Percentiles rank a stretch among this genome's conserved stretches.
These are phyloP conservation scores for Acrocyrtus sp. DNA, from an alignment of 2,888 invertebrate species.

Conservation along the genomic window DNA sequence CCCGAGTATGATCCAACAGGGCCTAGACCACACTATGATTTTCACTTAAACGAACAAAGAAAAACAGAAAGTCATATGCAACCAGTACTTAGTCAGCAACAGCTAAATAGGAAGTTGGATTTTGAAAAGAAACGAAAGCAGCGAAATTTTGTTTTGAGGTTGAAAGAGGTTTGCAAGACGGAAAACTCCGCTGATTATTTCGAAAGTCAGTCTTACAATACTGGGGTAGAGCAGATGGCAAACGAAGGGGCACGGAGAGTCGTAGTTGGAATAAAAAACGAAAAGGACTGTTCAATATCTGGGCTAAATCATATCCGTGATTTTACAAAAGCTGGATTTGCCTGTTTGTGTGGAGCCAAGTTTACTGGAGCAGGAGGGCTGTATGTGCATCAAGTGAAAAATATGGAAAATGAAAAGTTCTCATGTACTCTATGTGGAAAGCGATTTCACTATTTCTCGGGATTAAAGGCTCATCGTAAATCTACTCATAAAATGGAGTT, in stretches of 20 bases:
- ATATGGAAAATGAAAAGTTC: slow-evolving; percentile 11
- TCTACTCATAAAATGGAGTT: slow-evolving; percentile 6
- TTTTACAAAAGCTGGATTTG: slow-evolving; percentile 3
- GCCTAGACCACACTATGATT: too few species aligned
- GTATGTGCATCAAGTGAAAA: slow-evolving; percentile 9
- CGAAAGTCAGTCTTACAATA: background rate
- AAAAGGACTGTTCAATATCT: background rate
- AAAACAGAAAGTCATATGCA: too few species aligned
- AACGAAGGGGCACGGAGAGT: background rate
- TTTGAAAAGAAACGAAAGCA: too few species aligned
- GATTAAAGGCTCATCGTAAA: slow-evolving; percentile 6
- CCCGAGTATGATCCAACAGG: background rate
- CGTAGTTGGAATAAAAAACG: slow-evolving; percentile 1
- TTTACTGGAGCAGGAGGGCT: slow-evolving; percentile 6
- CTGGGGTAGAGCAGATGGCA: background rate
- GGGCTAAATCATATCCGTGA: background rate
- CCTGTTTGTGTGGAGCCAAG: slow-evolving; percentile 8
- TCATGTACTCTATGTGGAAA: background rate
- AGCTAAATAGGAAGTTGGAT: too few species aligned
- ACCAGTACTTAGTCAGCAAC: too few species aligned
- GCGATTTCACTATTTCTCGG: slow-evolving; percentile 7
- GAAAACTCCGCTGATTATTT: background rate
- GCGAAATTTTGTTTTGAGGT: too few species aligned
- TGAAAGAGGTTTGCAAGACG: too few species aligned
- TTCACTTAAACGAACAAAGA: too few species aligned